These are phyloP conservation scores for Cheilinus undulatus DNA, from an alignment of 2,113 vertebrate genomes.

Conservation along the genomic window DNA sequence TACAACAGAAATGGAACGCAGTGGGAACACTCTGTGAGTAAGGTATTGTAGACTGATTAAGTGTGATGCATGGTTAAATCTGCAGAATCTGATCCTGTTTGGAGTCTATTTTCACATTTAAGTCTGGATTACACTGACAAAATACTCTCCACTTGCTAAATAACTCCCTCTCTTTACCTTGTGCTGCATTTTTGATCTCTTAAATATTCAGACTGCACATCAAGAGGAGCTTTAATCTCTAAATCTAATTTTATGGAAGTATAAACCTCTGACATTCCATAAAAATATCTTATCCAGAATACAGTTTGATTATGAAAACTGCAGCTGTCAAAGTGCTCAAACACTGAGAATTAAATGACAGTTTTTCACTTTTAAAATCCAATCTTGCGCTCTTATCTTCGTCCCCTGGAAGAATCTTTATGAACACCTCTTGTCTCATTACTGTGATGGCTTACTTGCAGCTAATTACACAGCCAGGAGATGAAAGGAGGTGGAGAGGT, in stretches of 20 bases:
- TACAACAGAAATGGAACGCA: background rate
- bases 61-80: background rate
- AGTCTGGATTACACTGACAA: background rate
- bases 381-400: background rate
- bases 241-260: constrained; percentile 12
- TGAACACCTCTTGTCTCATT: constrained; percentile 21
- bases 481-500: constrained; percentile 16
- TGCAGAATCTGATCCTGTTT: background rate
- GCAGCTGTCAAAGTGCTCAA: background rate
- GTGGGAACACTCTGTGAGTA: background rate
- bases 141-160: background rate
- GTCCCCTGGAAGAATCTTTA: background rate
- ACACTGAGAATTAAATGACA: background rate
- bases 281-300: background rate
- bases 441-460: constrained; percentile 8
- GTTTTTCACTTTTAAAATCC: background rate
- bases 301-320: background rate
- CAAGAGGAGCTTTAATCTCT: background rate
- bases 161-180: background rate
- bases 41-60: background rate
- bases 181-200: constrained; percentile 8
- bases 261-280: constrained; percentile 1
- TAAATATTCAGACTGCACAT: background rate
- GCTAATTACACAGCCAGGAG: constrained; percentile 29
- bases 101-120: background rate